Evolutionary conservation across 2,888 invertebrate genomes (phyloP).

Genomic region (Labia minor): DNA sequence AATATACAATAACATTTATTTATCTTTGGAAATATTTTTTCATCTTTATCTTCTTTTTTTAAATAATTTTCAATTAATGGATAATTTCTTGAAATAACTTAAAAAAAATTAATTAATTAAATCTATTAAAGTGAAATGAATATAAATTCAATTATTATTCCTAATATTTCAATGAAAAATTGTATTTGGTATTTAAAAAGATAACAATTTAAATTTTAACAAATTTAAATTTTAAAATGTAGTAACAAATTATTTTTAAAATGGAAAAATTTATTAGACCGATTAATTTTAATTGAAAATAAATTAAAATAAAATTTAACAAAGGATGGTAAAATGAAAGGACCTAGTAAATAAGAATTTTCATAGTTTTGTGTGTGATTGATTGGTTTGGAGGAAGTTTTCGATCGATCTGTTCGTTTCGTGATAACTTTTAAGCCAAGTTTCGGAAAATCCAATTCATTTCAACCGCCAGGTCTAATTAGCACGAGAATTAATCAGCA

Average conservation of each 20-base stretch:
- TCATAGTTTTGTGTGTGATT: neutral
- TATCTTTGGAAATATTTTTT: too few species aligned
- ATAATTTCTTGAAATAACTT: too few species aligned
- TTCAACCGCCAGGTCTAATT: slow-evolving; percentile 7
- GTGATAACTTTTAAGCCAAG: neutral
- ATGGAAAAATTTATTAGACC: neutral
- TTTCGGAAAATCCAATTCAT: neutral
- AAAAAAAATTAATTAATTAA: too few species aligned
- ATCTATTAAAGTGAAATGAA: too few species aligned
- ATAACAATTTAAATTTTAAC: too few species aligned
- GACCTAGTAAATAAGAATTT: neutral
- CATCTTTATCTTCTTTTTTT: too few species aligned
- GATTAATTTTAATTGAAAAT: neutral
- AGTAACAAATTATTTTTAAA: neutral
- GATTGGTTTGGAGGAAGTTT: neutral
- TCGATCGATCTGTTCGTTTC: neutral
- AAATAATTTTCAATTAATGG: too few species aligned
- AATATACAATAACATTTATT: too few species aligned
- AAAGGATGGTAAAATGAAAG: too few species aligned
- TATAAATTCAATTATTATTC: too few species aligned
- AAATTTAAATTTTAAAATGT: neutral
- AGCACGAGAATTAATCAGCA: slow-evolving; percentile 1
- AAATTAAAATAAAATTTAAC: neutral
- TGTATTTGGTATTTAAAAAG: too few species aligned
- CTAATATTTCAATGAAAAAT: too few species aligned